Percentiles rank a stretch among this genome's conserved stretches.
Conservation (phyloP, 92 coral and sea anemone species). For the Anthopleura xanthogrammica region DNA sequence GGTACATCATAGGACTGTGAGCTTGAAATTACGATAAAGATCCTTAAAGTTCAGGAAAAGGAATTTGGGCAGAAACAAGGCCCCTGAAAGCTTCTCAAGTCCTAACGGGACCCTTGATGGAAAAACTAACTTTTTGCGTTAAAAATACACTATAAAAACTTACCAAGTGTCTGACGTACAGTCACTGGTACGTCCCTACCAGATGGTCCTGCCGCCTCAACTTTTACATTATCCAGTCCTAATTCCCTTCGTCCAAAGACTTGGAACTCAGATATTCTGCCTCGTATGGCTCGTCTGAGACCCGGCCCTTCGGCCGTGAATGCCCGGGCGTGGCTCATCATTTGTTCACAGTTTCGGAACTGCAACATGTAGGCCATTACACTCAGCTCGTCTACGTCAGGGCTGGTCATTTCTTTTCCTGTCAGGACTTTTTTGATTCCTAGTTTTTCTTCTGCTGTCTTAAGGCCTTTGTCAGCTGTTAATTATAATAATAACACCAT, state of each 20-base stretch:
- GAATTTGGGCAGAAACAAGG: too few species aligned
- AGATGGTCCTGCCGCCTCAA: slow-evolving; percentile 68
- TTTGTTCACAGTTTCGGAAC: slow-evolving; percentile 70
- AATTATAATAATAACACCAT: background rate
- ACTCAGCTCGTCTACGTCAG: slow-evolving; percentile 85
- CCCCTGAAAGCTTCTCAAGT: too few species aligned
- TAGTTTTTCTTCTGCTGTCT: slow-evolving; percentile 73
- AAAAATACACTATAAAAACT: background rate
- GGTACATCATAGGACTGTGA: too few species aligned
- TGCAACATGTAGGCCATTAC: slow-evolving; percentile 93
- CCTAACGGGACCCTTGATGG: too few species aligned
- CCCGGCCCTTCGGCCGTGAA: slow-evolving; percentile 90
- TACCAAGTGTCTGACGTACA: slow-evolving; percentile 42
- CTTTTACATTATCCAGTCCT: slow-evolving; percentile 68
- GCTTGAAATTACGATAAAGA: too few species aligned
- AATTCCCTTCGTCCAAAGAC: slow-evolving; percentile 79
- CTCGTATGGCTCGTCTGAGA: slow-evolving; percentile 72
- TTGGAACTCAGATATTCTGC: slow-evolving; percentile 77
- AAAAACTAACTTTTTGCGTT: background rate
- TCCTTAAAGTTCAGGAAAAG: too few species aligned
- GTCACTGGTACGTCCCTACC: slow-evolving; percentile 60
- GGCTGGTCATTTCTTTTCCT: slow-evolving; percentile 79
- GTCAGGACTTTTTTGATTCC: slow-evolving; percentile 72
- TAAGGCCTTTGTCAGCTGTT: slow-evolving; percentile 62
- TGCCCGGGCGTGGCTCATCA: slow-evolving; percentile 71